Percentiles rank a stretch among this genome's conserved stretches.
phyloP scores from a whole-genome alignment of 2,797 vertebrate genomes.

The Fratercula arctica region DNA sequence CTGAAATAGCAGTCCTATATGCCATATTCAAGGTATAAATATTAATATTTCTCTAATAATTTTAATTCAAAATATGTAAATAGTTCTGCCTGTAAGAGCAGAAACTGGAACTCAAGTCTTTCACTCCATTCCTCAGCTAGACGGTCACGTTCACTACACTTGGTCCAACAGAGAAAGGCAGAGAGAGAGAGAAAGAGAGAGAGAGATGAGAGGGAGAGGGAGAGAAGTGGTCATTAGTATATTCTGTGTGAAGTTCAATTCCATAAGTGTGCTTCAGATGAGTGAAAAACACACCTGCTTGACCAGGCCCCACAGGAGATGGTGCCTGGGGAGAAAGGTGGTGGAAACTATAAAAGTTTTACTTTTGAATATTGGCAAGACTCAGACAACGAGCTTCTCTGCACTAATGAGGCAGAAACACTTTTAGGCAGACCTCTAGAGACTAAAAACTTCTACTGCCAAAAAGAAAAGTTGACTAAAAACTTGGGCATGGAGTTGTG shows the following conservation, averaged over 20 bases:
- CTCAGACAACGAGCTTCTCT: background rate
- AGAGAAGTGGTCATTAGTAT: background rate
- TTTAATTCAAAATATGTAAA: background rate
- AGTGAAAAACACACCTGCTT: background rate
- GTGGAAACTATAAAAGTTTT: background rate
- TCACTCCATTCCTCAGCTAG: background rate
- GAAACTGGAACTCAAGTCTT: background rate
- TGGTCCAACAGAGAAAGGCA: background rate
- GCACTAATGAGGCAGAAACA: background rate
- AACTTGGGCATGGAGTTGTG: background rate
- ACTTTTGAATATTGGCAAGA: background rate
- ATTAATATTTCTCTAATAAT: background rate
- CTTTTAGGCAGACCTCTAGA: background rate
- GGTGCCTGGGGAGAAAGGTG: background rate
- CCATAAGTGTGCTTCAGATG: background rate
- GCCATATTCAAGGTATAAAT: background rate
- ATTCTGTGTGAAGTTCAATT: background rate
- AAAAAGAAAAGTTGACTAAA: background rate
- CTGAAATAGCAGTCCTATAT: background rate
- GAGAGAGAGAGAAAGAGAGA: background rate
- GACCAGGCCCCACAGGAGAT: background rate
- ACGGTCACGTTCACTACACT: background rate
- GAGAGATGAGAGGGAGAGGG: too few relatives aligned
- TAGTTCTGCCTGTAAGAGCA: background rate
- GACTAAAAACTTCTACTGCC: background rate